phyloP scores from a whole-genome alignment of 2,113 vertebrate genomes.

The Centropus unirufus region DNA sequence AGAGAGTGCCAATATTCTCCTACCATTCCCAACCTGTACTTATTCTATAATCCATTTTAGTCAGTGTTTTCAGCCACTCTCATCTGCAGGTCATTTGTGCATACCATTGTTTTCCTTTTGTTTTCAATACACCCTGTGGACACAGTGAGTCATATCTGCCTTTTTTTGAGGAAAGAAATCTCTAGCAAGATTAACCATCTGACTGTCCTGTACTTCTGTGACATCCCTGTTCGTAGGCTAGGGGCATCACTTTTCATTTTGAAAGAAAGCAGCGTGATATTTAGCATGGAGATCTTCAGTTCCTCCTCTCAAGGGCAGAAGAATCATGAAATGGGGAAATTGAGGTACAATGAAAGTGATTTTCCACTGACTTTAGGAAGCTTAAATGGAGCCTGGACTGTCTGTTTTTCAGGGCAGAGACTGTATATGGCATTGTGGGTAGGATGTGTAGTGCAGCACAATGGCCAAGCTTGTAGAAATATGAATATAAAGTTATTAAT shows the following conservation, averaged over 20 bases:
- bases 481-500: not conserved
- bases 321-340: not conserved
- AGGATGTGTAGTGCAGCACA: not conserved
- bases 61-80: not conserved
- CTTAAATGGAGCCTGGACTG: not conserved
- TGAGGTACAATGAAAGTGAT: not conserved
- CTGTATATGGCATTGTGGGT: not conserved
- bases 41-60: not conserved
- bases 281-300: not conserved
- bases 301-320: not conserved
- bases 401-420: not conserved
- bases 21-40: not conserved
- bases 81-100: conserved; percentile 19
- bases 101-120: not conserved
- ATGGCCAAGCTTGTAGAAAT: not conserved
- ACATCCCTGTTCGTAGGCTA: not conserved
- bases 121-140: not conserved
- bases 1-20: not conserved
- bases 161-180: conserved; percentile 14
- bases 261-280: not conserved
- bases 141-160: conserved; percentile 29
- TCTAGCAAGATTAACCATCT: not conserved
- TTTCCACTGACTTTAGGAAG: not conserved
- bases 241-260: not conserved
- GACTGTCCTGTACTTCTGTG: not conserved